phyloP scores from a whole-genome alignment of 2,113 vertebrate species.

The Cariama cristata region DNA sequence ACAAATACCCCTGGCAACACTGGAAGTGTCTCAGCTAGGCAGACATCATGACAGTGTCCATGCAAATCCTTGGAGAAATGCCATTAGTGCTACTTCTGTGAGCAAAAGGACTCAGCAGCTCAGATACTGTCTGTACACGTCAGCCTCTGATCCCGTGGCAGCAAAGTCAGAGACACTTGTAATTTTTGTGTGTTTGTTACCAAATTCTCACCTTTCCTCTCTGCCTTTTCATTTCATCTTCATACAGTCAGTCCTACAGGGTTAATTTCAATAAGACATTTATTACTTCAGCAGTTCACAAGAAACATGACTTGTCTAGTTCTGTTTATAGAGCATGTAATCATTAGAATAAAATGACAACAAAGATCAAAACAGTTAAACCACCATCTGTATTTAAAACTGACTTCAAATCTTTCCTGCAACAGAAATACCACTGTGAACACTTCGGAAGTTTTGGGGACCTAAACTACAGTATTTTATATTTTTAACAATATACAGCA shows the following conservation, averaged over 20 bases:
- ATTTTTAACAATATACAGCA: background rate
- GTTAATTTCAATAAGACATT: background rate
- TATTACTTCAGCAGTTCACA: constrained; percentile 13
- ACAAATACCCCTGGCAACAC: background rate
- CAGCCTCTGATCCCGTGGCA: background rate
- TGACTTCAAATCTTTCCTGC: constrained; percentile 9
- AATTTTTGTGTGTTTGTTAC: background rate
- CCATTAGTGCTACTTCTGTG: background rate
- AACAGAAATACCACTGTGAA: background rate
- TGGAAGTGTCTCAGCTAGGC: background rate
- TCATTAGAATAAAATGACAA: constrained; percentile 57
- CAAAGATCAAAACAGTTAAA: constrained; percentile 14
- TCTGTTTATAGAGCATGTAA: constrained; percentile 55
- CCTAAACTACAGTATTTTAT: background rate
- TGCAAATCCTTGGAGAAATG: background rate
- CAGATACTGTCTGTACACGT: fast-evolving
- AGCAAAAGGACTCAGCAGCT: background rate
- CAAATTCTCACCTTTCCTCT: background rate
- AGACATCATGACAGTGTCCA: background rate
- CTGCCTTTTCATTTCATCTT: background rate
- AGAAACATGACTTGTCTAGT: background rate
- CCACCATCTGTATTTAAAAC: background rate
- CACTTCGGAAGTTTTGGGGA: background rate
- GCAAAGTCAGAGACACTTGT: background rate
- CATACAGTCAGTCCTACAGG: background rate